phyloP scores from a whole-genome alignment of 1,140 invertebrate species.

The Drosophila equinoxialis region DNA sequence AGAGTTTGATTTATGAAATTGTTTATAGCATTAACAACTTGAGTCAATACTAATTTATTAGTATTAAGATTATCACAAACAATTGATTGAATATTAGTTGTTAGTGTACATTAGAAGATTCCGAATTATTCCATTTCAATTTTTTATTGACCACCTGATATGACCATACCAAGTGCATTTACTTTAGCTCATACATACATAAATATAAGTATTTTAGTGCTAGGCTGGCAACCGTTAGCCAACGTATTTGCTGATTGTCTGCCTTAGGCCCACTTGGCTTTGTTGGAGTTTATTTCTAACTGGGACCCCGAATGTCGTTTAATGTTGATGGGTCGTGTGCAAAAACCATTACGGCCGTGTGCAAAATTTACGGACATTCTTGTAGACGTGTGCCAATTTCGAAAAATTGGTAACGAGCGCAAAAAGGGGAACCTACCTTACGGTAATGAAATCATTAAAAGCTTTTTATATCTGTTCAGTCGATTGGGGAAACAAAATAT shows the following conservation, averaged over 20 bases:
- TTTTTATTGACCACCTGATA: slow-evolving; percentile 46
- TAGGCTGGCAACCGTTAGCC: slow-evolving; percentile 61
- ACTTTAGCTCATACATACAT: slow-evolving; percentile 17
- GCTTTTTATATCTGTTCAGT: slow-evolving; percentile 29
- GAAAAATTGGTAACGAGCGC: slow-evolving; percentile 61
- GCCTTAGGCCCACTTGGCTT: slow-evolving; percentile 68
- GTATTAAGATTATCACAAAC: slow-evolving; percentile 54
- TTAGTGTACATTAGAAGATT: slow-evolving; percentile 34
- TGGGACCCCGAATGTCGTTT: slow-evolving; percentile 34
- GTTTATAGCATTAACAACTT: slow-evolving; percentile 17
- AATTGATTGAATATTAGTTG: slow-evolving; percentile 35
- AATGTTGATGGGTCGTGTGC: slow-evolving; percentile 51
- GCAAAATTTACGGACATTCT: slow-evolving; percentile 70
- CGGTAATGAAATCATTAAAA: slow-evolving; percentile 43
- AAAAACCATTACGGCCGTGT: slow-evolving; percentile 59
- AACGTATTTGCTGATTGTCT: slow-evolving; percentile 40
- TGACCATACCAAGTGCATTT: background rate
- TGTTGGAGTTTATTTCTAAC: slow-evolving; percentile 66
- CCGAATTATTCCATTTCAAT: slow-evolving; percentile 22
- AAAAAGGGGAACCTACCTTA: slow-evolving; percentile 31
- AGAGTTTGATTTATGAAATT: background rate
- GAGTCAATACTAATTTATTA: slow-evolving; percentile 46
- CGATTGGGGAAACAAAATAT: background rate
- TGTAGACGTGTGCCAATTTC: slow-evolving; percentile 62
- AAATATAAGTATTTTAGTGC: slow-evolving; percentile 28